Evolutionary conservation across 2,113 vertebrate genomes (phyloP).

Genomic region (Sceloporus tristichus): DNA sequence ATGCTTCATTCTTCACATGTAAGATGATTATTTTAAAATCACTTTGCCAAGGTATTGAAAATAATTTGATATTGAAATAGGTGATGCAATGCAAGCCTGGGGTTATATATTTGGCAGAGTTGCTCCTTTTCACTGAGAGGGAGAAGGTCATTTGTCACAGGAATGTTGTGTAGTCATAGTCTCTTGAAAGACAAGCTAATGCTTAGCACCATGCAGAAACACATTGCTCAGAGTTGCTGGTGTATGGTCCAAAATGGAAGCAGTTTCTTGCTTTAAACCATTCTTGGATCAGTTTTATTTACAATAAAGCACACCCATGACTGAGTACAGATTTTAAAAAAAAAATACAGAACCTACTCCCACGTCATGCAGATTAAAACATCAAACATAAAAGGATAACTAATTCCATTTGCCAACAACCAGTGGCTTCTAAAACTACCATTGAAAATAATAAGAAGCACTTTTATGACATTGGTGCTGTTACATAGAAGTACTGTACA

Average conservation of each 20-base stretch:
- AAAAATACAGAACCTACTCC: too few species aligned
- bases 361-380: too few species aligned
- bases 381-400: neutral
- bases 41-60: neutral
- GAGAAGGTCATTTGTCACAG: neutral
- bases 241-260: neutral
- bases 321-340: neutral
- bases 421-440: neutral
- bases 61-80: neutral
- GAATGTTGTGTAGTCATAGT: neutral
- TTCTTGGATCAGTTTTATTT: neutral
- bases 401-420: neutral
- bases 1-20: neutral
- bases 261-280: neutral
- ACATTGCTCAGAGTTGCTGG: neutral
- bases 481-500: neutral
- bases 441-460: too few species aligned
- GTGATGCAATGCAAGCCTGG: neutral
- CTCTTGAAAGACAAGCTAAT: too few species aligned
- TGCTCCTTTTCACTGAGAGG: neutral
- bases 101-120: neutral
- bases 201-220: neutral
- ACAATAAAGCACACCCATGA: neutral
- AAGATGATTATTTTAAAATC: neutral
- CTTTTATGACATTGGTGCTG: too few species aligned